Evolutionary conservation across 2,797 vertebrate species (phyloP).

Genomic region (Neosilurus hyrtlii): DNA sequence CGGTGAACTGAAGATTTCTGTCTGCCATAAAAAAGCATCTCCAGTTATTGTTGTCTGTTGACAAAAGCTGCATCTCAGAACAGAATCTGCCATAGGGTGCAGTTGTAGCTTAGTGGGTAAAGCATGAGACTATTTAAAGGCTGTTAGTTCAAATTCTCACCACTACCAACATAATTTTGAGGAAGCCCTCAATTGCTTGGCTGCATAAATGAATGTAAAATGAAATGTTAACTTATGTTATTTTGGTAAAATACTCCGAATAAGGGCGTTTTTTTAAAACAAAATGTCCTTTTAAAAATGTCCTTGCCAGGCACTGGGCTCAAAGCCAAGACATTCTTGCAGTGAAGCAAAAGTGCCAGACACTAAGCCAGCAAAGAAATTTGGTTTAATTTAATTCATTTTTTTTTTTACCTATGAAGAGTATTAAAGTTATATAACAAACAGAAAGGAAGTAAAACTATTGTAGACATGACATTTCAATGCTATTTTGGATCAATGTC

Average conservation of each 20-base stretch:
- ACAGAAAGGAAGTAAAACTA: not conserved
- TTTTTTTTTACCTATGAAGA: not conserved
- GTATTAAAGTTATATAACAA: not conserved
- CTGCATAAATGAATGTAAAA: not conserved
- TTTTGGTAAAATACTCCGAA: not conserved
- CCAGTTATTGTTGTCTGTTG: not conserved
- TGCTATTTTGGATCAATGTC: not conserved
- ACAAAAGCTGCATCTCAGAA: not conserved
- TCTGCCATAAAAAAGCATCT: not conserved
- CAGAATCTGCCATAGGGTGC: not conserved
- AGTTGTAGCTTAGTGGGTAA: not conserved
- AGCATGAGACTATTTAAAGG: not conserved
- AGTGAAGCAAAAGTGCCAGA: too few species aligned
- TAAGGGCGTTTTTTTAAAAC: not conserved
- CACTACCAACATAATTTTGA: not conserved
- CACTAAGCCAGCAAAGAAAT: not conserved
- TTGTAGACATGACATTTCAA: not conserved
- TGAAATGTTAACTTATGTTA: not conserved
- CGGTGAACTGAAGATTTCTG: not conserved
- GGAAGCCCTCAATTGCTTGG: not conserved
- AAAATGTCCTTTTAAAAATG: too few species aligned
- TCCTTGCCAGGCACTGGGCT: too few species aligned
- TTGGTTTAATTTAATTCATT: too few species aligned
- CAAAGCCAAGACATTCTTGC: too few species aligned
- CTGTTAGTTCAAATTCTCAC: not conserved